Evolutionary conservation across 2,113 vertebrate genomes (phyloP), one percentile per base, ranked within the genome.

Genomic region (Thunnus thynnus): DNA sequence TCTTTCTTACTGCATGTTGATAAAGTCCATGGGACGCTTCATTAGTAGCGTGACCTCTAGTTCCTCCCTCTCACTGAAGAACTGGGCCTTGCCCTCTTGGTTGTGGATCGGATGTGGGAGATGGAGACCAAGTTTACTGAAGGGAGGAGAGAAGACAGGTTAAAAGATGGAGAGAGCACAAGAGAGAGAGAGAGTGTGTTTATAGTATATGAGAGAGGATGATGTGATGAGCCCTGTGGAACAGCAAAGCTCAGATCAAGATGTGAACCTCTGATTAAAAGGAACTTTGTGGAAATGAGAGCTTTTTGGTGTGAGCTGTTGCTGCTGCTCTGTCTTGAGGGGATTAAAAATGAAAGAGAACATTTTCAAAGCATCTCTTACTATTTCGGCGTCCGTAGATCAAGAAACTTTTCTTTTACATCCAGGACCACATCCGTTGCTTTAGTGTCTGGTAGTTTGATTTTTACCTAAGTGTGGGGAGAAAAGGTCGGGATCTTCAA

Each of bases 311-410:
- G n/a, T 76, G 69, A 88, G 32, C 56, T 32, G 61, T 51, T 32
- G 61, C 51, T 18, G 79, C 57, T 3, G n/a, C 58, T n/a, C 25
- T 1, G 2, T 74, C 65, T 44, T 9, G 8, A 58, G 62, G 58
- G 67, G 22, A 82, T 84, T 54, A 2, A 66, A 65, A 55, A 74
- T 78, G 30, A 64, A 74, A 86, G 27, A 65, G 11, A 50, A 69
- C 12, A 17, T 74, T 84, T 85, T 80, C 65, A 80, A 79, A 83
- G 70, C 55, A 44, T 30, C 13, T 14, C 97, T 96, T 95, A 99
- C 98, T 97, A 96, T 91, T 96, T 93, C 4, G 96, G 94, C 41
- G 97, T 97, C 63, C 97, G 94, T 32, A 99, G 96, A 89, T 98
- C 97, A 82, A 99, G 94, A 84, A 96, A 93, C 16, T 74, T 97